Conservation (phyloP, 2,888 invertebrate species). For the Fragum whitleyi region DNA sequence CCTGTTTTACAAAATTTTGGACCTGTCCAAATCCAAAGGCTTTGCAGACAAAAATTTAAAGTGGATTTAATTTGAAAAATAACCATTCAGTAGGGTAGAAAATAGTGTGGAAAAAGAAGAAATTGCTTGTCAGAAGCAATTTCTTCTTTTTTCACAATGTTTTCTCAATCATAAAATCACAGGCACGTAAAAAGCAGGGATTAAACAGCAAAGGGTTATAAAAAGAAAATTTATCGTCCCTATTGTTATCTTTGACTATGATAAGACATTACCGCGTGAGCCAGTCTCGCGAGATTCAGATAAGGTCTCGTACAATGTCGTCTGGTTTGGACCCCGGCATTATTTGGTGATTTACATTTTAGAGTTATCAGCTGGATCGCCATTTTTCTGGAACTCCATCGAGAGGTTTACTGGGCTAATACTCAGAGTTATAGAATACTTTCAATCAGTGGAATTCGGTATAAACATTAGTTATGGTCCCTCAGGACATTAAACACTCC, state of each 20-base stretch:
- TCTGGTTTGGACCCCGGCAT: slow-evolving; percentile 38
- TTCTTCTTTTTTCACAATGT: no score
- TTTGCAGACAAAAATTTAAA: no score
- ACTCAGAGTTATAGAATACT: slow-evolving; percentile 43
- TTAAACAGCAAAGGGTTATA: no score
- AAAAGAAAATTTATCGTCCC: slow-evolving; percentile 43
- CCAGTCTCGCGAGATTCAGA: slow-evolving; percentile 55
- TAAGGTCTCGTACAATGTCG: slow-evolving; percentile 55
- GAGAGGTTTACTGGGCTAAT: slow-evolving; percentile 33
- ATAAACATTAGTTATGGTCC: slow-evolving; percentile 41
- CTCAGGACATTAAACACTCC: slow-evolving; percentile 29
- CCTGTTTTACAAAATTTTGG: no score
- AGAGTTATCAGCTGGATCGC: slow-evolving; percentile 35
- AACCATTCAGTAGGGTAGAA: no score
- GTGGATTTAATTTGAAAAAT: no score
- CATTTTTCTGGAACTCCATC: slow-evolving; percentile 15
- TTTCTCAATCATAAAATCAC: no score
- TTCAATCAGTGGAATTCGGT: slow-evolving; percentile 42
- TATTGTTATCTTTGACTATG: slow-evolving; percentile 37
- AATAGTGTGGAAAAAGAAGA: no score
- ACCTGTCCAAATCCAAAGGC: no score
- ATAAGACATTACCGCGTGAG: slow-evolving; percentile 50
- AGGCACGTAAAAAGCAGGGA: no score
- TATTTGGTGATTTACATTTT: slow-evolving; percentile 56
- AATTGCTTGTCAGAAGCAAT: no score